Evolutionary conservation across 2,113 vertebrate species (phyloP).

Genomic region (Aspidoscelis tigris): DNA sequence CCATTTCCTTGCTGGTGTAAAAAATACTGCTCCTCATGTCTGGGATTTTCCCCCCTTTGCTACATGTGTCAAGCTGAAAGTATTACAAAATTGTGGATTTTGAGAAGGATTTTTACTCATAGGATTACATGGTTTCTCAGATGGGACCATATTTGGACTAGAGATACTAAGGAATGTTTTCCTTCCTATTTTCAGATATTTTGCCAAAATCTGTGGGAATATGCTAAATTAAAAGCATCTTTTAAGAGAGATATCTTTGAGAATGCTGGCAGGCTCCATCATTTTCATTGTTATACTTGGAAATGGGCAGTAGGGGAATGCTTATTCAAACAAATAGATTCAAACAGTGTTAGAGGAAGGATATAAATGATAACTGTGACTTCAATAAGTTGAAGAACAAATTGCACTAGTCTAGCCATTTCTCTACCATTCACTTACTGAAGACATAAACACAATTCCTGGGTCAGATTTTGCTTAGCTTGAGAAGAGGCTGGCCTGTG

Average conservation of each 20-base stretch:
- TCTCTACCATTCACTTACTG: neutral
- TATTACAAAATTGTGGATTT: constrained; percentile 59
- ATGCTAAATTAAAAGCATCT: neutral
- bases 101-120: constrained; percentile 47
- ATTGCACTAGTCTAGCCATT: neutral
- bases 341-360: neutral
- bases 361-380: neutral
- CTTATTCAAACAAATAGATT: neutral
- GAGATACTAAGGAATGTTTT: constrained; percentile 49
- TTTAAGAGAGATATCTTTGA: neutral
- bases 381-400: neutral
- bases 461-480: neutral
- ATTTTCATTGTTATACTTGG: neutral
- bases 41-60: constrained; percentile 55
- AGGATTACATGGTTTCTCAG: constrained; percentile 61
- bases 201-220: constrained; percentile 13
- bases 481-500: too few relatives aligned
- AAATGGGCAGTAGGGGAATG: neutral
- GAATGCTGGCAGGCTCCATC: neutral
- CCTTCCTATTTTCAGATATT: constrained; percentile 23
- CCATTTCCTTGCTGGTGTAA: constrained; percentile 49
- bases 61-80: constrained; percentile 52
- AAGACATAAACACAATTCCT: neutral
- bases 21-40: constrained; percentile 30
- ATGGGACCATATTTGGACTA: constrained; percentile 50